Percentiles rank a stretch among this genome's conserved stretches.
Evolutionary conservation across 1,140 invertebrate species (phyloP).

Genomic region (Papilio glaucus): DNA sequence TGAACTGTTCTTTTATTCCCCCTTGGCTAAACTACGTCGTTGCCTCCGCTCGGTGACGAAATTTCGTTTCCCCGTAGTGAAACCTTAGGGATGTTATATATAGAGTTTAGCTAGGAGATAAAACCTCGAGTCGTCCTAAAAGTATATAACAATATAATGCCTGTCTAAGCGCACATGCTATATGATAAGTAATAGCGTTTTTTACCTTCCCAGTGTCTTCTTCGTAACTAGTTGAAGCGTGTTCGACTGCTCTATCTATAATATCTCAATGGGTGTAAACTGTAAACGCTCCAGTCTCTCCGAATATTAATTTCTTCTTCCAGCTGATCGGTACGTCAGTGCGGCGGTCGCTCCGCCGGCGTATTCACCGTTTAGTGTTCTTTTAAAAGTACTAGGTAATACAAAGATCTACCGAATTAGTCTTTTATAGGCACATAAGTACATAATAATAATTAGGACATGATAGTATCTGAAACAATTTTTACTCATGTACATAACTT

Average conservation of each 20-base stretch:
- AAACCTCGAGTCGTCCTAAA: conserved; percentile 26
- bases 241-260: conserved; percentile 34
- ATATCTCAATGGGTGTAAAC: conserved; percentile 27
- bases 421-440: conserved; percentile 69
- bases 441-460: conserved; percentile 48
- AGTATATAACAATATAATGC: conserved; percentile 38
- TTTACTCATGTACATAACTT: conserved; percentile 40
- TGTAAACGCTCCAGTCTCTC: conserved; percentile 20
- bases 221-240: conserved; percentile 22
- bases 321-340: conserved; percentile 27
- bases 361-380: conserved; percentile 74
- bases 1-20: conserved; percentile 30
- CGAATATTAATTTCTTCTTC: conserved; percentile 33
- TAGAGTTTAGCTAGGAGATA: conserved; percentile 27
- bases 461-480: conserved; percentile 43
- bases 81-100: conserved; percentile 34
- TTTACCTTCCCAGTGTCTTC: not conserved
- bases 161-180: conserved; percentile 42
- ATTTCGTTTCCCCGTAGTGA: conserved; percentile 6
- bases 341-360: conserved; percentile 32
- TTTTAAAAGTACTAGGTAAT: conserved; percentile 64
- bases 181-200: conserved; percentile 36
- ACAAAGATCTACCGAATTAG: conserved; percentile 77
- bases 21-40: conserved; percentile 22
- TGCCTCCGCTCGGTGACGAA: conserved; percentile 20